Evolutionary conservation across 2,113 vertebrate genomes (phyloP).

Genomic region (Hepsetus odoe): DNA sequence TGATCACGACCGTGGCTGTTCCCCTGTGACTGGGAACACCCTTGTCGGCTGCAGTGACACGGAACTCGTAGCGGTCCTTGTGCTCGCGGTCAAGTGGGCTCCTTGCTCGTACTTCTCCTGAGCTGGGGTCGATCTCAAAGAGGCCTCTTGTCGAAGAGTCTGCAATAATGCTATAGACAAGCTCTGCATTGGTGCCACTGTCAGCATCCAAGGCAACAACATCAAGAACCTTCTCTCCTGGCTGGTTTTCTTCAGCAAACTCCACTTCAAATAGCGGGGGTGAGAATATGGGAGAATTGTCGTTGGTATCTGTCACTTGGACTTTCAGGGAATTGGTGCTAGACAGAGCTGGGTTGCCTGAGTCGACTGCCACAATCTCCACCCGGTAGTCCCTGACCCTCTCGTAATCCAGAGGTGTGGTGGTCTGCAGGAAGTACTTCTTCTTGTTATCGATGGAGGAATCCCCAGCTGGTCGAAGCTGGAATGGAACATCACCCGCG

Average conservation of each 20-base stretch:
- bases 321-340: slow-evolving; percentile 97
- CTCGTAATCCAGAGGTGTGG: slow-evolving; percentile 91
- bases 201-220: slow-evolving; percentile 91
- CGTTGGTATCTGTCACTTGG: slow-evolving; percentile 93
- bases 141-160: slow-evolving; percentile 88
- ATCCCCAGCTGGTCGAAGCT: slow-evolving; percentile 91
- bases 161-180: slow-evolving; percentile 86
- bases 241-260: slow-evolving; percentile 92
- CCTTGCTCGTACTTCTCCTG: slow-evolving; percentile 88
- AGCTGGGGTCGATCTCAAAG: slow-evolving; percentile 90
- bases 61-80: slow-evolving; percentile 90
- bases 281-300: slow-evolving; percentile 93
- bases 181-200: slow-evolving; percentile 90
- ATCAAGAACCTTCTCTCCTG: slow-evolving; percentile 87
- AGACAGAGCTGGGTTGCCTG: slow-evolving; percentile 94
- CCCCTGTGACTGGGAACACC: slow-evolving; percentile 92
- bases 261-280: slow-evolving; percentile 89
- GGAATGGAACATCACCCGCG: slow-evolving; percentile 93
- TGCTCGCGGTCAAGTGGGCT: slow-evolving; percentile 92
- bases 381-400: slow-evolving; percentile 89
- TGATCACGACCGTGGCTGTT: slow-evolving; percentile 91
- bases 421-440: slow-evolving; percentile 98
- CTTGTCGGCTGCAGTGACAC: slow-evolving; percentile 91
- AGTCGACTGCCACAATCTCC: slow-evolving; percentile 95
- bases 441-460: slow-evolving; percentile 94